Percentiles rank a stretch among this genome's conserved stretches.
phyloP scores from a whole-genome alignment of 2,888 invertebrate species.

The Formica aserva region DNA sequence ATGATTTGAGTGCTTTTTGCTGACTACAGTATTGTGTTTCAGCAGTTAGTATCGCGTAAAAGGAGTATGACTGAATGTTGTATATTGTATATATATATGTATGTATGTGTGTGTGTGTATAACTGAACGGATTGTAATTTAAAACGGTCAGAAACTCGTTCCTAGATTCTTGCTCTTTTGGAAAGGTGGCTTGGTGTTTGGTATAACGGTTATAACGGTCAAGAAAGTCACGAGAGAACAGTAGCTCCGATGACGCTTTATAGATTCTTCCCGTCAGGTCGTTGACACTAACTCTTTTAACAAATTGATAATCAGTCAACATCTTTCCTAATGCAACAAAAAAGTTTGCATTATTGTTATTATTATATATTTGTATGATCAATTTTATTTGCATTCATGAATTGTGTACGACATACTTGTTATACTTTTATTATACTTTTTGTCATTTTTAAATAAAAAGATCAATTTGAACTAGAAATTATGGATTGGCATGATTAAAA shows the following conservation, averaged over 20 bases:
- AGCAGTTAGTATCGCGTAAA: not conserved
- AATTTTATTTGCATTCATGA: not conserved
- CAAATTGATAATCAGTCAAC: slow-evolving; percentile 45
- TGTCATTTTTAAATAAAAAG: not conserved
- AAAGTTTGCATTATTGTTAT: not conserved
- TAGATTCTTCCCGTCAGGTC: slow-evolving; percentile 70
- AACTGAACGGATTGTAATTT: slow-evolving; percentile 72
- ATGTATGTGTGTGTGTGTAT: not conserved
- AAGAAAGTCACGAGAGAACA: slow-evolving; percentile 73
- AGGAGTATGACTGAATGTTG: not conserved
- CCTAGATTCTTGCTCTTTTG: slow-evolving; percentile 81
- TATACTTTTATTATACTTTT: not conserved
- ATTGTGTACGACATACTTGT: not conserved
- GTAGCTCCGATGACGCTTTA: slow-evolving; percentile 65
- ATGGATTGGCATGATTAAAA: not conserved
- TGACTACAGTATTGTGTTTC: not conserved
- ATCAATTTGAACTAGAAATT: not conserved
- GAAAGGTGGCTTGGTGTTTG: slow-evolving; percentile 78
- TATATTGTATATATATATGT: not conserved
- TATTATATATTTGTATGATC: not conserved
- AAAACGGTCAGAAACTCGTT: slow-evolving; percentile 79
- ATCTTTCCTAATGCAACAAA: not conserved
- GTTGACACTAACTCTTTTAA: slow-evolving; percentile 70
- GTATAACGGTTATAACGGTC: slow-evolving; percentile 81
- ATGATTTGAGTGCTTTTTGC: not conserved